Percentiles rank a stretch among this genome's conserved stretches.
Conservation (phyloP, 2,888 invertebrate genomes). For the Synergus japonicus region DNA sequence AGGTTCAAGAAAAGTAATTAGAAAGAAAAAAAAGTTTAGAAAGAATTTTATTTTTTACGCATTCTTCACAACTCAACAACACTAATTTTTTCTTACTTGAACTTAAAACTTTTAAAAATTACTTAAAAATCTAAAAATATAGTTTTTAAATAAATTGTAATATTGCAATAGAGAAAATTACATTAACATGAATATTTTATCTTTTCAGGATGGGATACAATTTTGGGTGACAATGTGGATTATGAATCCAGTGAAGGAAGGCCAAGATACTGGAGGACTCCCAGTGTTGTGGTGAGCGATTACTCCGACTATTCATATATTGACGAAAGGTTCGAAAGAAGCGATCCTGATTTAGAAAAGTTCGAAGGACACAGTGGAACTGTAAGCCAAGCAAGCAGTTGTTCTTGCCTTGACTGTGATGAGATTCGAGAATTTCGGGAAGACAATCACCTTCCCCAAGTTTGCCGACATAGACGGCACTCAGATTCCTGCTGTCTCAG, state of each 20-base stretch:
- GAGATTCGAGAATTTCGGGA: constrained; percentile 66
- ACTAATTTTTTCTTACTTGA: no score
- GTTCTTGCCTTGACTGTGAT: constrained; percentile 73
- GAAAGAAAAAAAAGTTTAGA: no score
- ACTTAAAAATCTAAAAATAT: no score
- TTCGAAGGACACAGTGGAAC: constrained; percentile 65
- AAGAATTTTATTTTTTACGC: no score
- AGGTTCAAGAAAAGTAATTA: constrained; percentile 33
- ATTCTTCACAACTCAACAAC: no score
- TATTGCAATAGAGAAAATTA: no score
- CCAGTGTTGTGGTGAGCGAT: constrained; percentile 92
- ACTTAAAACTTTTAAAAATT: no score
- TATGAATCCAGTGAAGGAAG: constrained; percentile 68
- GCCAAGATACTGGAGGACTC: constrained; percentile 85
- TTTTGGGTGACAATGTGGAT: constrained; percentile 64
- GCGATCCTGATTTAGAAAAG: constrained; percentile 71
- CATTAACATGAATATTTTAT: not conserved
- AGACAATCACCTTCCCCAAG: constrained; percentile 62
- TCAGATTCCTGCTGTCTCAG: constrained; percentile 73
- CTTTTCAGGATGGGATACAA: constrained; percentile 68
- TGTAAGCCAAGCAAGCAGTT: constrained; percentile 72
- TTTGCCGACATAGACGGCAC: constrained; percentile 70
- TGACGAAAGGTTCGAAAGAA: constrained; percentile 71
- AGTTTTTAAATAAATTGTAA: no score
- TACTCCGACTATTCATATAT: constrained; percentile 85